These are phyloP conservation scores for Neolamprologus toae DNA, from an alignment of 2,113 vertebrate species.

Conservation along the genomic window DNA sequence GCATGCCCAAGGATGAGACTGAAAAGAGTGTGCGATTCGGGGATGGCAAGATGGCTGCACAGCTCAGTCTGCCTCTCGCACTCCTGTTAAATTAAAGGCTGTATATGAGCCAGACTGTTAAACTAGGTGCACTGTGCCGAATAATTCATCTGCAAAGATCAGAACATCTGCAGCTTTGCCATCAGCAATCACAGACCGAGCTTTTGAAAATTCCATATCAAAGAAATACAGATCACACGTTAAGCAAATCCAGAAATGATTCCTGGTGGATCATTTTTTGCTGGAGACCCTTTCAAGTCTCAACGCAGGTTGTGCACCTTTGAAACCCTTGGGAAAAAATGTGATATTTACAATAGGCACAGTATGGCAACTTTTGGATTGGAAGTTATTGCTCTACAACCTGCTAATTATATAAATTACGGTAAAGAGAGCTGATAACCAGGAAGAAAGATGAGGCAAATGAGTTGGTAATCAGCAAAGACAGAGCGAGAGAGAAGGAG, in stretches of 20 bases:
- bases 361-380: background rate
- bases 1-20: slow-evolving; percentile 43
- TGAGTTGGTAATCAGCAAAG: slow-evolving; percentile 36
- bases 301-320: background rate
- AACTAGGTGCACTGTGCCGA: background rate
- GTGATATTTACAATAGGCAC: background rate
- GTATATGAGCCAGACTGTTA: background rate
- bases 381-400: background rate
- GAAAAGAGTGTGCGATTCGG: slow-evolving; percentile 23
- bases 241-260: background rate
- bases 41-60: slow-evolving; percentile 50
- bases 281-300: background rate
- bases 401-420: slow-evolving; percentile 34
- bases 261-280: background rate
- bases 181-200: background rate
- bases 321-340: background rate
- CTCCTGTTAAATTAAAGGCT: background rate
- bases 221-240: background rate
- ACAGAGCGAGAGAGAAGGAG: slow-evolving; percentile 27
- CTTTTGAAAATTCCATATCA: background rate
- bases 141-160: slow-evolving; percentile 14
- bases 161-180: slow-evolving; percentile 7
- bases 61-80: slow-evolving; percentile 6
- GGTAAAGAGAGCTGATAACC: slow-evolving; percentile 50
- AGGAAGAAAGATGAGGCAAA: slow-evolving; percentile 29